Percentiles rank a stretch among this genome's conserved stretches.
phyloP scores from a whole-genome alignment of 2,888 invertebrate genomes.

The Ischnus inquisitorius region DNA sequence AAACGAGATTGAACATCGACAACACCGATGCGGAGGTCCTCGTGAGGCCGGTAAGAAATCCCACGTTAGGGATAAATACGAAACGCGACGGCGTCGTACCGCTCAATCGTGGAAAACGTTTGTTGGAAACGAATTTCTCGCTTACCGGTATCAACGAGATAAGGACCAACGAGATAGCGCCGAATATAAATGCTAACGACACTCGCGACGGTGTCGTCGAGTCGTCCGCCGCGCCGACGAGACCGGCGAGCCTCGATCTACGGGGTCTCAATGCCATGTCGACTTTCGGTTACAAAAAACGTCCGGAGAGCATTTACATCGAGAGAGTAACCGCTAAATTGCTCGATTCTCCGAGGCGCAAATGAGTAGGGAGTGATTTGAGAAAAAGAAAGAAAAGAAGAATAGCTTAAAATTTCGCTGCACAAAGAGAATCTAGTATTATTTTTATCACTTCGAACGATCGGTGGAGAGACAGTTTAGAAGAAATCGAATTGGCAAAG shows the following conservation, averaged over 20 bases:
- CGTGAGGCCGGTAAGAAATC: slow-evolving; percentile 79
- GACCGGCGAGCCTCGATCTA: slow-evolving; percentile 80
- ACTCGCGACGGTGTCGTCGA: slow-evolving; percentile 42
- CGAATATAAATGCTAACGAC: slow-evolving; percentile 44
- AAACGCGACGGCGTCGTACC: slow-evolving; percentile 45
- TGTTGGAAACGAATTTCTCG: slow-evolving; percentile 82
- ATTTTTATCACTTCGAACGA: background rate
- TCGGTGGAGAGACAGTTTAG: background rate
- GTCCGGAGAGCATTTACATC: slow-evolving; percentile 74
- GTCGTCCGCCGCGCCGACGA: slow-evolving; percentile 63
- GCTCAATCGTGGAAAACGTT: slow-evolving; percentile 63
- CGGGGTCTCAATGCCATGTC: slow-evolving; percentile 71
- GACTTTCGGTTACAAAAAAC: slow-evolving; percentile 71
- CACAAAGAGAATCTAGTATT: slow-evolving; percentile 2
- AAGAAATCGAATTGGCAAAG: background rate
- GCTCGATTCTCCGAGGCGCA: slow-evolving; percentile 71
- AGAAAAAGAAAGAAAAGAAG: background rate
- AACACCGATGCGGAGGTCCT: slow-evolving; percentile 71
- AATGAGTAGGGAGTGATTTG: slow-evolving; percentile 11
- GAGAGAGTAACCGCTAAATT: slow-evolving; percentile 78
- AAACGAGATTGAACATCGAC: slow-evolving; percentile 56
- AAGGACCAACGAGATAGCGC: slow-evolving; percentile 72
- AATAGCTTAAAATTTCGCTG: slow-evolving; percentile 7
- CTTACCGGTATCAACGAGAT: slow-evolving; percentile 81
- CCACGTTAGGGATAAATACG: slow-evolving; percentile 57